Evolutionary conservation across 37 sponge, comb jelly and placozoan species (phyloP), one percentile per base, ranked within the genome.

Genomic region (Axinella damicornis): DNA sequence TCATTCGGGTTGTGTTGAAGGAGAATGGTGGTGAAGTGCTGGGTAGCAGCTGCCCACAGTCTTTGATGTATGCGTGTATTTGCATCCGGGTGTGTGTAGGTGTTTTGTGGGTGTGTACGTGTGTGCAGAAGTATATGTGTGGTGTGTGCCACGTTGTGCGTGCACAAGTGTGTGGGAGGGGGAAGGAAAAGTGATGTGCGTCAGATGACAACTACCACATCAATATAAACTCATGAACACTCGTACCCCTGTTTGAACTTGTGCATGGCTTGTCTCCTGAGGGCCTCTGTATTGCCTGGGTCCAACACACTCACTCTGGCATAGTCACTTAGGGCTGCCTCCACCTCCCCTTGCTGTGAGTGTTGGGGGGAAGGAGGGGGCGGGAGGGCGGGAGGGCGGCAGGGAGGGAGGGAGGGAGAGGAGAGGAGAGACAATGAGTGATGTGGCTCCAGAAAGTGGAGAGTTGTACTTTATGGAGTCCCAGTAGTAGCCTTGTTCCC

Each of bases 261-360:
- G 86, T 91, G 82, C 62, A 81, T 83, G 55, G 86, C 96, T 57
- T 87, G 91, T 88, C 91, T 90, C 36, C 71, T 73, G 0, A 93
- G 71, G 16, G 93, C 88, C 57, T 74, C 83, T n/a, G 71, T 81
- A 65, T 87, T 84, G 56, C 52, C 56, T 22, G 87, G 86, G 34
- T 88, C 78, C 74, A 93, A 86, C 33, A 69, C 57, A 39, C 53
- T 78, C 27, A 93, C 91, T 19, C 37, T 75, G 34, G 93, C 75
- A 69, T 96, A 96, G 83, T 96, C 94, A 70, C 58, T 83, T 18
- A 93, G 53, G 21, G 96, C 94, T 21, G 77, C 30, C 59, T 83
- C 73, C 0, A 83, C 62, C 34, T 92, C 86, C 24, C 91, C 89
- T 53, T 53, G 76, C 94, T 94, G 60, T 0, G 46, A 46, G 9